Base-by-base conservation (phyloP, 2,113 vertebrate species). In the Mesoclemmys tuberculata region DNA sequence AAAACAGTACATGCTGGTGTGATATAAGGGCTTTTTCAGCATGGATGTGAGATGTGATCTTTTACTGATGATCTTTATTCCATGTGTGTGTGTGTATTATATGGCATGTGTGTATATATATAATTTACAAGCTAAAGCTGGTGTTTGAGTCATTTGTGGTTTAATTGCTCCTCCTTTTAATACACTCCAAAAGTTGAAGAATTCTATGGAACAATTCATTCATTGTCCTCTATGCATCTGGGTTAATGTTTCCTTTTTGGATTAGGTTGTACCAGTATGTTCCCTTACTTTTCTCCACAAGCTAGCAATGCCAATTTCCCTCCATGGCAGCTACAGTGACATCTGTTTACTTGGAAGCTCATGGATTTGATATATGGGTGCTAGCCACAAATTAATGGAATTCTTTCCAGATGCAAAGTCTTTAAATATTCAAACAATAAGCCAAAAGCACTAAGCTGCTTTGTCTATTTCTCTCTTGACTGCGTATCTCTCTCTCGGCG, bases 261-360 rank as follows among this genome's bases (percentile, higher is more conserved):
- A 98, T 97, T 97, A 97, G 96, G 95, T 93, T 90, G 96, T 97
- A 98, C 97, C 98, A 98, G 91, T 6, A 13, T 95, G 94, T 98
- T 98, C 97, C 89, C 94, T 98, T 97, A 61, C 97, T 96, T 95
- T 94, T 98, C 95, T 97, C 98, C 97, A 97, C 98, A 97, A 98
- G 96, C 96, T 94, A 96, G 95, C 89, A 77, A 96, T 96, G 97
- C 97, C 98, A 98, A 97, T 97, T 98, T 96, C 98, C 95, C 92
- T 97, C 91, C 1, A 1, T 93, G 94, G 95, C 93, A 95, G 96
- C 93, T 95, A 85, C 92, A 93, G 85, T 96, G 96, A 97, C 97
- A 97, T 96, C 94, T 98, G 98, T 98, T 98, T 98, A 98, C 96
- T 98, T 97, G 98, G 97, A 97, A 98, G 95, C 95, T 98, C 96